Conservation (phyloP, 2,113 vertebrate genomes). For the rat (Rattus norvegicus) region DNA sequence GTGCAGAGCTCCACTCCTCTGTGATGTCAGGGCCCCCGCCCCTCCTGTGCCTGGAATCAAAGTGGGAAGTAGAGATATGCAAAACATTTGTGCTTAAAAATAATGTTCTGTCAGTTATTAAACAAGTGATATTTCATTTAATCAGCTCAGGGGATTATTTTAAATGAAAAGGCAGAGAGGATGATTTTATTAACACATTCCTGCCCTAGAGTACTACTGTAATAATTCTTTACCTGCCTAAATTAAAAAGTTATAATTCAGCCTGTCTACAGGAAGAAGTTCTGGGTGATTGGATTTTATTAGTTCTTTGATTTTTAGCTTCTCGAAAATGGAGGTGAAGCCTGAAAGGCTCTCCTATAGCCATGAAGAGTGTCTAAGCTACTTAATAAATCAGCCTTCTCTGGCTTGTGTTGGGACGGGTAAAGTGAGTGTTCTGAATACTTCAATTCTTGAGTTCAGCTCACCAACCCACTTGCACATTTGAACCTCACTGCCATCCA, state of each 20-base stretch:
- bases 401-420: constrained; percentile 50
- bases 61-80: constrained; percentile 85
- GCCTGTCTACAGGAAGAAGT: constrained; percentile 82
- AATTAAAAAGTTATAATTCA: constrained; percentile 90
- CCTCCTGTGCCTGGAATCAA: constrained; percentile 85
- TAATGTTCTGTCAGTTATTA: constrained; percentile 91
- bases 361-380: constrained; percentile 62
- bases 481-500: constrained; percentile 18
- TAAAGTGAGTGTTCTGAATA: constrained; percentile 50
- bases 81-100: constrained; percentile 91
- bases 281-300: constrained; percentile 82
- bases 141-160: constrained; percentile 92
- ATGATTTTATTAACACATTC: constrained; percentile 91
- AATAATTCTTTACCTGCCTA: constrained; percentile 88
- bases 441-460: constrained; percentile 15
- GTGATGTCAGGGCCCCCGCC: constrained; percentile 87
- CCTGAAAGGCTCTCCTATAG: constrained; percentile 76
- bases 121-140: constrained; percentile 93
- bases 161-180: constrained; percentile 90
- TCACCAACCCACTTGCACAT: constrained; percentile 29
- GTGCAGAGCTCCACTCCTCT: constrained; percentile 83
- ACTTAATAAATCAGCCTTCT: constrained; percentile 77
- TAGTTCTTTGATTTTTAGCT: constrained; percentile 81
- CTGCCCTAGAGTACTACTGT: constrained; percentile 88
- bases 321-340: constrained; percentile 76